These are phyloP conservation scores for Lepidochrysops patricia DNA, from an alignment of 2,888 invertebrate genomes.

Conservation along the genomic window DNA sequence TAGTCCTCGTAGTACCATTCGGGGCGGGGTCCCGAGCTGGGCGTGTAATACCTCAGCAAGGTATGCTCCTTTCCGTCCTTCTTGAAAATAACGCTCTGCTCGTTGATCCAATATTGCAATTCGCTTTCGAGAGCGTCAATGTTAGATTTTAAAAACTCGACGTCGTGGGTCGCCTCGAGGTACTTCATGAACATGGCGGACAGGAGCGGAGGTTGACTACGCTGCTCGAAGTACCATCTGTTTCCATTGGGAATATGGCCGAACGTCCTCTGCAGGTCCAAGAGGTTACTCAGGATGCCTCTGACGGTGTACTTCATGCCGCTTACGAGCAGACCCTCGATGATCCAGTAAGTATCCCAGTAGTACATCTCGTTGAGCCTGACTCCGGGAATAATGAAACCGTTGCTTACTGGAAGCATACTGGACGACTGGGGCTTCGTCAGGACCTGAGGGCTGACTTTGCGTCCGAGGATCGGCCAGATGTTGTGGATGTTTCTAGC, in stretches of 20 bases:
- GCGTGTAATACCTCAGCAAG: conserved; percentile 75
- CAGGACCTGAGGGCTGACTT: conserved; percentile 73
- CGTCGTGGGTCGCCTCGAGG: conserved; percentile 76
- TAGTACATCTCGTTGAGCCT: conserved; percentile 85
- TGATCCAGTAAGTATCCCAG: conserved; percentile 93
- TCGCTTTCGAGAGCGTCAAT: conserved; percentile 76
- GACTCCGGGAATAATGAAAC: conserved; percentile 81
- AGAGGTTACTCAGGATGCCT: conserved; percentile 86
- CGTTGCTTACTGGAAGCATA: conserved; percentile 79
- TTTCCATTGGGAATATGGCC: conserved; percentile 89
- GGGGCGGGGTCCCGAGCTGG: conserved; percentile 79
- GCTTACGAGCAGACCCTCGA: conserved; percentile 84
- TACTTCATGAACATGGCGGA: conserved; percentile 83
- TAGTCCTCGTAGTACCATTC: conserved; percentile 83
- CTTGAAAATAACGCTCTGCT: conserved; percentile 64
- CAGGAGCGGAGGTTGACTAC: conserved; percentile 82
- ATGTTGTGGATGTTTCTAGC: conserved; percentile 76
- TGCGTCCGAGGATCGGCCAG: conserved; percentile 77
- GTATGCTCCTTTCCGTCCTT: conserved; percentile 66
- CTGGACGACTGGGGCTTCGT: conserved; percentile 76
- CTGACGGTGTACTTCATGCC: conserved; percentile 82
- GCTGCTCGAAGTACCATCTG: conserved; percentile 82
- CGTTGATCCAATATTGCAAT: conserved; percentile 78
- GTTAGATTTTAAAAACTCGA: conserved; percentile 74
- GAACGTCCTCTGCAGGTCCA: conserved; percentile 77